Percentiles rank a stretch among this genome's conserved stretches.
Conservation (phyloP, 1,140 invertebrate genomes). For the Drosophila ercepeae region DNA sequence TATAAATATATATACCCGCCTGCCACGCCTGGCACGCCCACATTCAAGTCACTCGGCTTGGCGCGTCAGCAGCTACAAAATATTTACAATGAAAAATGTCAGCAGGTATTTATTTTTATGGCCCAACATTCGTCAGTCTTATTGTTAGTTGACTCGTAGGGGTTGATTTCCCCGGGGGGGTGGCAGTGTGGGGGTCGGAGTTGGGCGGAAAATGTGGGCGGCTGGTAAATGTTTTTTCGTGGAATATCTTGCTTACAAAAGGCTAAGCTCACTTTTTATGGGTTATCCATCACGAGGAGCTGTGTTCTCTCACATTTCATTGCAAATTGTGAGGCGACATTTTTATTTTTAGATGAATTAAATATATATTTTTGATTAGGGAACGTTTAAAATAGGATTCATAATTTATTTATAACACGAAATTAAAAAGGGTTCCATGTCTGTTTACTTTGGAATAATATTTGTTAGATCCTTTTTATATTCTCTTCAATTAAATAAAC, state of each 20-base stretch:
- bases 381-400: not conserved
- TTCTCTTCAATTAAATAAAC: no score
- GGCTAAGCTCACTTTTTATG: slow-evolving; percentile 30
- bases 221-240: slow-evolving; percentile 13
- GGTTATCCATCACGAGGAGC: slow-evolving; percentile 31
- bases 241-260: slow-evolving; percentile 23
- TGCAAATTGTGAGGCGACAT: not conserved
- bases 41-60: slow-evolving; percentile 59
- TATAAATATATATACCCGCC: not conserved
- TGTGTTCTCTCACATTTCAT: not conserved
- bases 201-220: not conserved
- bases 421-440: no score
- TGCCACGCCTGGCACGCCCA: slow-evolving; percentile 40
- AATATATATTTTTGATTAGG: not conserved
- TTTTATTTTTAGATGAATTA: not conserved
- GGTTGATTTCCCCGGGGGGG: not conserved
- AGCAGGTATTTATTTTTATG: slow-evolving; percentile 82
- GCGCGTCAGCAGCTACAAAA: slow-evolving; percentile 80
- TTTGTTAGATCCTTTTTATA: no score
- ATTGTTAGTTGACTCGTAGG: slow-evolving; percentile 67
- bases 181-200: not conserved
- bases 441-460: no score
- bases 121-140: slow-evolving; percentile 80
- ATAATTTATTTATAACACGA: no score
- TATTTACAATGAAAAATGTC: slow-evolving; percentile 83